Evolutionary conservation across 2,113 vertebrate species (phyloP).

Genomic region (Macaca nemestrina): DNA sequence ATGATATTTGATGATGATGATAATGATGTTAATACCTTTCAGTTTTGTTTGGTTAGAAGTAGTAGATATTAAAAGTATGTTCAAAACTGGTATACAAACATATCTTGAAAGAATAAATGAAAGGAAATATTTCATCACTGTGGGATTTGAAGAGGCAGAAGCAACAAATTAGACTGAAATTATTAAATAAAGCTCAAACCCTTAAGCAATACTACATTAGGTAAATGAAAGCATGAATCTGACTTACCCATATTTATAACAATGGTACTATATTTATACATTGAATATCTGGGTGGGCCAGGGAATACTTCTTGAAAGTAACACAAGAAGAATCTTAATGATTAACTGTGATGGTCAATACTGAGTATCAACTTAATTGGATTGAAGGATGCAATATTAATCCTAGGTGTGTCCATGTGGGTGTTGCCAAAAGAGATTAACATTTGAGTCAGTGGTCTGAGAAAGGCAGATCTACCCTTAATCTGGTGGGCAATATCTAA

Average conservation of each 20-base stretch:
- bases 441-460: too few relatives aligned
- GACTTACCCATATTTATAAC: background rate
- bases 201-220: background rate
- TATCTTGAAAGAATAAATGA: background rate
- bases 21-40: background rate
- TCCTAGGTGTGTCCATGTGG: too few relatives aligned
- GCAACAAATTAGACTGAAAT: background rate
- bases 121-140: background rate
- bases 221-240: background rate
- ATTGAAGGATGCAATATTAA: too few relatives aligned
- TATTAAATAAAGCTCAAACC: background rate
- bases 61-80: background rate
- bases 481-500: too few relatives aligned
- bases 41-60: background rate
- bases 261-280: background rate
- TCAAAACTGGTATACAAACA: background rate
- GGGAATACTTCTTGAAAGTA: background rate
- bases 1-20: background rate
- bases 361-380: too few relatives aligned
- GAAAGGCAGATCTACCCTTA: too few relatives aligned
- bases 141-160: background rate
- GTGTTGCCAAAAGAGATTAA: too few relatives aligned
- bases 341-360: background rate
- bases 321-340: background rate
- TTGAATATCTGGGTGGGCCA: background rate